Evolutionary conservation across 2,888 invertebrate species (phyloP), one percentile per base, ranked within the genome.

Genomic region (Luperina testacea): DNA sequence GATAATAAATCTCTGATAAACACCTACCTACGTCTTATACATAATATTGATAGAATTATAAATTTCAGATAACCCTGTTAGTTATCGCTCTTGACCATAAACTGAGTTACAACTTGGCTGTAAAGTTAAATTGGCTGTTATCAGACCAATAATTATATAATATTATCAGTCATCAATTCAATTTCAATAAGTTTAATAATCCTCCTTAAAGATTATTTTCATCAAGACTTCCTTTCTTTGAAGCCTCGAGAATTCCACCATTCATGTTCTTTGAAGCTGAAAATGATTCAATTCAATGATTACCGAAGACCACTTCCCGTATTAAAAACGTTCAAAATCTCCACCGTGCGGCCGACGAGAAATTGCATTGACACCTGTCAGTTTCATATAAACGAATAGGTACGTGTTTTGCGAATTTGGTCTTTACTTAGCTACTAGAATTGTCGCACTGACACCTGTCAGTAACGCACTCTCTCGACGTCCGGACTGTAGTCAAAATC

Each of bases 181-280:
- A 32, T 32, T 59, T n/a, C 8, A 59, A 13, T 59, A n/a, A 4
- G n/a, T 59, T n/a, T 5, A 59, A 13, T 13, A 86, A 90, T 77
- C 90, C 92, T 95, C 95, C 95, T 94, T 86, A 88, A 86, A 94
- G 96, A 95, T 95, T 96, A 95, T 96, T 96, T 96, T 94, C 91
- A 92, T 94, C 87, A 89, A 88, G 90, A 84, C 80, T 78, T 84
- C 68, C 68, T 68, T 75, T 42, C 67, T 74, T 75, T 79, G 77
- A 77, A 85, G 75, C 76, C 82, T 81, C 57, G 45, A 75, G 80
- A 89, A 90, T 90, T 86, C 87, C 86, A 87, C 85, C 87, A 86
- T 84, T 82, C 87, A 87, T 84, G 85, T 87, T 87, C 83, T 80
- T 87, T 87, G 59, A 61, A 15, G 61, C 7, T 27, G 27, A 61